Conservation (phyloP, 53 echinoderm and acorn worm genomes). For the Hippasteria phrygiana region DNA sequence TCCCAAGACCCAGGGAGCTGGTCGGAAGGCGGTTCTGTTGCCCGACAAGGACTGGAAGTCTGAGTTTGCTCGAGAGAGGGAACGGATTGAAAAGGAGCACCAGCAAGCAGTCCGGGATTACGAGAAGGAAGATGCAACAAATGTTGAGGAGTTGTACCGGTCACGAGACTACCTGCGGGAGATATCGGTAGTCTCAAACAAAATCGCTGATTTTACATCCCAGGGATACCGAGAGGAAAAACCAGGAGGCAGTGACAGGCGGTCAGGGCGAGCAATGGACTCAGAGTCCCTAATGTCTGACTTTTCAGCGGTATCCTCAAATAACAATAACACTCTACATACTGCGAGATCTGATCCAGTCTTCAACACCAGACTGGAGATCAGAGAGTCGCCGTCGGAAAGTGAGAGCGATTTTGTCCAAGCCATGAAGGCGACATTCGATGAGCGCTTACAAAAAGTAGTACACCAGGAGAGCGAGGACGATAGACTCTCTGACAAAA, state of each 20-base stretch:
- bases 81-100: conserved; percentile 85
- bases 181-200: conserved; percentile 82
- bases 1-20: neutral
- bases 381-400: conserved; percentile 66
- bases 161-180: conserved; percentile 80
- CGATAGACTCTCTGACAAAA: conserved; percentile 53
- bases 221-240: conserved; percentile 20
- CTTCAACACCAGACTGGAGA: conserved; percentile 52
- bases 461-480: conserved; percentile 81
- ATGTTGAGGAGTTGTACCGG: conserved; percentile 89
- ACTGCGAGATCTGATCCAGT: conserved; percentile 56
- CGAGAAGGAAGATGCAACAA: conserved; percentile 88
- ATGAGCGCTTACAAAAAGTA: conserved; percentile 81
- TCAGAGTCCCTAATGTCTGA: conserved; percentile 80
- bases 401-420: conserved; percentile 95
- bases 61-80: conserved; percentile 85
- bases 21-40: neutral
- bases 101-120: conserved; percentile 83
- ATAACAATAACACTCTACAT: conserved; percentile 83
- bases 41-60: conserved; percentile 73
- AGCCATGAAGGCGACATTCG: conserved; percentile 93
- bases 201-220: conserved; percentile 70
- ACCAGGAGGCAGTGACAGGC: conserved; percentile 43
- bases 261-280: conserved; percentile 55
- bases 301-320: conserved; percentile 84